Conservation (phyloP, 1,140 invertebrate species). For the Trichomalopsis sarcophagae region DNA sequence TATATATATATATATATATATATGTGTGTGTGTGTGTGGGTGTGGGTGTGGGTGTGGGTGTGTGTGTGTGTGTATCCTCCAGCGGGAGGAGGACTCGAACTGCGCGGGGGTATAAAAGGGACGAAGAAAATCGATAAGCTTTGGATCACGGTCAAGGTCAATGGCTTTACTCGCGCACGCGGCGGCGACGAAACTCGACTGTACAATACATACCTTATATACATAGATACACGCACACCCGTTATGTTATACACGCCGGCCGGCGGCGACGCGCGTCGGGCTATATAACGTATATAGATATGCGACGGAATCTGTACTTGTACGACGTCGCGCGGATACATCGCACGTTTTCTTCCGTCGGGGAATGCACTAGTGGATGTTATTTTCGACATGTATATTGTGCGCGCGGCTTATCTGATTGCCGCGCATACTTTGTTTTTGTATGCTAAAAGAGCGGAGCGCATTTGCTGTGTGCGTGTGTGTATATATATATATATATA, state of each 20-base stretch:
- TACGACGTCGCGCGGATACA: not conserved
- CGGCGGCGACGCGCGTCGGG: not conserved
- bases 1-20: too few relatives aligned
- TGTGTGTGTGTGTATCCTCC: too few relatives aligned
- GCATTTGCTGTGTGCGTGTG: not conserved
- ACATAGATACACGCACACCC: too few relatives aligned
- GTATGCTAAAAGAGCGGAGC: not conserved
- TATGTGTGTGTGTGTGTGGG: too few relatives aligned
- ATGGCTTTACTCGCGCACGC: conserved; percentile 32
- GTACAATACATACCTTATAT: not conserved
- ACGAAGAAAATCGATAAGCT: conserved; percentile 62
- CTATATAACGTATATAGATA: not conserved
- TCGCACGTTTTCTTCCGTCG: not conserved
- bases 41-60: too few relatives aligned
- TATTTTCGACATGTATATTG: not conserved
- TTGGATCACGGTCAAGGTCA: conserved; percentile 70
- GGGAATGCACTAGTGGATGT: not conserved
- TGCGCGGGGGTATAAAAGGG: conserved; percentile 9
- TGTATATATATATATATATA: too few relatives aligned
- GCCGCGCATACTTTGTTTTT: not conserved
- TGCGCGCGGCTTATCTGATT: conserved; percentile 16
- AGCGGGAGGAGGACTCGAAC: not conserved
- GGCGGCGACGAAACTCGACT: not conserved
- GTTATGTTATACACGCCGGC: too few relatives aligned
- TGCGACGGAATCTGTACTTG: not conserved